Base-by-base conservation (phyloP, 2,113 vertebrate species). In the Nettapus auritus region DNA sequence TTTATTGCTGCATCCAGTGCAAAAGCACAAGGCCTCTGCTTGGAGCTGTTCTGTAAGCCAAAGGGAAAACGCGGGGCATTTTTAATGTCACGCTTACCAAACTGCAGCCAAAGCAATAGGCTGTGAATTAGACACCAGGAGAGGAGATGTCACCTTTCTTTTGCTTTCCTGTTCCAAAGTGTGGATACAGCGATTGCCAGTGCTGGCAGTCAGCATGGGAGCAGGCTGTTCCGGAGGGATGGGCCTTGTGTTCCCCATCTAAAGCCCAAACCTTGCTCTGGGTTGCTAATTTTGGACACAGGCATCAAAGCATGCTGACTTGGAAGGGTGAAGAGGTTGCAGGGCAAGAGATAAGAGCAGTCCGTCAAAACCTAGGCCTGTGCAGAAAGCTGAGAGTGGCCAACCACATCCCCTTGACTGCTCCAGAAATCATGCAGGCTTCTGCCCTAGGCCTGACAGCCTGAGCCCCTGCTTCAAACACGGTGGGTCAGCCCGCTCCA, bases 351-450 rank as follows among this genome's bases (percentile, higher is more conserved):
- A 14, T 29, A 62, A 26, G 12, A 9, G 28, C 16, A 1, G 2
- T 76, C 42, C 36, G 22, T n/a, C 66, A 81, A 78, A n/a, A 5
- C 15, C 29, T 9, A 26, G 19, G 17, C 2, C 16, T 23, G 25
- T 60, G 42, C 9, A 85, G 70, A 68, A 90, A 64, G 28, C 48
- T 29, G 31, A 36, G 62, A 28, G 52, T 42, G 38, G 57, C 44
- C 13, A 9, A n/a, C 8, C 16, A 52, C 1, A 0, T 38, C 9
- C 14, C 13, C 12, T 81, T 2, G 2, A 29, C 33, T 86, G 40
- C 71, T 71, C 34, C 15, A 18, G 36, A 33, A 22, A 33, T 38
- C 18, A 25, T 36, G 68, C n/a, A 71, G 52, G 12, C 22, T 87
- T 74, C 50, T 89, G 34, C 66, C 40, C 21, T 66, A 87, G 44